Conservation (phyloP, 2,113 vertebrate genomes). For the Austrofundulus limnaeus region DNA sequence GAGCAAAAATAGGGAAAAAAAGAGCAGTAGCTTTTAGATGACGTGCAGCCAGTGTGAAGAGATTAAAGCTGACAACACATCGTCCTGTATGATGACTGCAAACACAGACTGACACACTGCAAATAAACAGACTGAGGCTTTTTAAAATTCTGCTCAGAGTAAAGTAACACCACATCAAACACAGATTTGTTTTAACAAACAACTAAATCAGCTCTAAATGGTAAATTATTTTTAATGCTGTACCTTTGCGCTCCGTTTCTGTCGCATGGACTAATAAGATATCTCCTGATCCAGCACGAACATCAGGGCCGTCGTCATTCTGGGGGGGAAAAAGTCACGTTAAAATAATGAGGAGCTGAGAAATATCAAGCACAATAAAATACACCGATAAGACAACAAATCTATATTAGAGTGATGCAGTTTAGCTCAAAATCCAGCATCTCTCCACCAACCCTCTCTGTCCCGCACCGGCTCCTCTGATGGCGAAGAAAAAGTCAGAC, state of each 20-base stretch:
- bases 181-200: background rate
- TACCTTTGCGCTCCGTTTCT: constrained; percentile 97
- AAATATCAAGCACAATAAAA: background rate
- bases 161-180: constrained; percentile 11
- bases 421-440: constrained; percentile 48
- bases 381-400: background rate
- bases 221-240: constrained; percentile 10
- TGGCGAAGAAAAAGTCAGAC: constrained; percentile 50
- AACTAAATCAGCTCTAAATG: constrained; percentile 7
- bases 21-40: constrained; percentile 17
- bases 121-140: constrained; percentile 21
- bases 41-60: constrained; percentile 20
- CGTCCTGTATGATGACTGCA: constrained; percentile 12
- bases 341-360: background rate
- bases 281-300: constrained; percentile 94
- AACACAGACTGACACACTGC: constrained; percentile 14
- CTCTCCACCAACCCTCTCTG: constrained; percentile 26
- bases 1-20: constrained; percentile 18
- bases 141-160: constrained; percentile 19
- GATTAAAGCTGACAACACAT: constrained; percentile 34
- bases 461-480: constrained; percentile 64
- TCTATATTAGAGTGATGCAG: constrained; percentile 42
- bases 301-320: constrained; percentile 96
- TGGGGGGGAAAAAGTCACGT: constrained; percentile 48
- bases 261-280: constrained; percentile 96